Conservation (phyloP, 2,113 vertebrate genomes). For the Scytalopus superciliaris region DNA sequence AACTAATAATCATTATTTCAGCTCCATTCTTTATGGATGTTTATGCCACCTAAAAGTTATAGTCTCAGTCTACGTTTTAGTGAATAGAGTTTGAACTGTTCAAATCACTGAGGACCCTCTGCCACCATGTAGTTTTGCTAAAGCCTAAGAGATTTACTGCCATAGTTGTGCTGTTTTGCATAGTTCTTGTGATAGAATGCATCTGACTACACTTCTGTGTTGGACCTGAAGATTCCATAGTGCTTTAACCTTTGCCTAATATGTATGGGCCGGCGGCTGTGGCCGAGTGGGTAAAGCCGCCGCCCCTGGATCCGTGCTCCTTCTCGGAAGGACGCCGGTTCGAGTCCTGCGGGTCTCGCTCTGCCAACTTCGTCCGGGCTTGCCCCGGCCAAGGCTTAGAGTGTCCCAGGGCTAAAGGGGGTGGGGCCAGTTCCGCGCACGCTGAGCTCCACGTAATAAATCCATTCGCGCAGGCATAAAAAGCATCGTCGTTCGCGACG, state of each 20-base stretch:
- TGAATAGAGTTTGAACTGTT: not conserved
- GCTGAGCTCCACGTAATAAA: too few relatives aligned
- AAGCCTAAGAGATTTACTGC: not conserved
- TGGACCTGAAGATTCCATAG: not conserved
- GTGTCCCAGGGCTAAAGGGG: too few relatives aligned
- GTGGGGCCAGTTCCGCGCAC: too few relatives aligned
- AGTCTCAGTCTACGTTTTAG: not conserved
- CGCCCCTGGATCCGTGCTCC: too few relatives aligned
- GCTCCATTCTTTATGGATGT: not conserved
- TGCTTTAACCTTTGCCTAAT: not conserved
- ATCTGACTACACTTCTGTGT: not conserved
- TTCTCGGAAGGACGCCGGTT: too few relatives aligned
- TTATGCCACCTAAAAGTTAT: not conserved
- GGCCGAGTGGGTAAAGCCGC: too few relatives aligned
- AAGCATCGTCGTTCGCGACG: too few relatives aligned
- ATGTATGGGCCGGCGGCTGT: too few relatives aligned
- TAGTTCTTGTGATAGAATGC: not conserved
- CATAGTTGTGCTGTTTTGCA: not conserved
- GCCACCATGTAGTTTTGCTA: not conserved
- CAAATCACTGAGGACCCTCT: not conserved
- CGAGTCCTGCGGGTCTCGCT: too few relatives aligned
- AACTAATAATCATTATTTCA: not conserved
- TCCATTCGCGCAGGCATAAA: too few relatives aligned
- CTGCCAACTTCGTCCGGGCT: too few relatives aligned
- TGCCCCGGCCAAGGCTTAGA: too few relatives aligned